These are phyloP conservation scores for Timema cristinae DNA, from an alignment of 2,888 invertebrate species.

Conservation along the genomic window DNA sequence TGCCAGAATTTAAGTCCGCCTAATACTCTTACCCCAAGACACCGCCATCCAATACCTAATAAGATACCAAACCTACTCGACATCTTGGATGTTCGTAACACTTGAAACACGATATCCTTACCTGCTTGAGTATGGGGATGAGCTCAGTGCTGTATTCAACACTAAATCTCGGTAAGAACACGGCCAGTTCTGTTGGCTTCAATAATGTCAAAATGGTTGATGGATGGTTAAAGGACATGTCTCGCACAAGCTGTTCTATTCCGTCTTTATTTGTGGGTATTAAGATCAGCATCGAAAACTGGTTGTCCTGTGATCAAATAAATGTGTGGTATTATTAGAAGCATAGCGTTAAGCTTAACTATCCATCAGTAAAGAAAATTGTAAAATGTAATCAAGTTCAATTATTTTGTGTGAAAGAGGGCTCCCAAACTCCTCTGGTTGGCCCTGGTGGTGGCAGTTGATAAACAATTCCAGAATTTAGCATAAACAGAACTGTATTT, in stretches of 20 bases:
- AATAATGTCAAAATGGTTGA: conserved; percentile 48
- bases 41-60: no score
- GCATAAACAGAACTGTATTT: not conserved
- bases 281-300: conserved; percentile 59
- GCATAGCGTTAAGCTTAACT: no score
- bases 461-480: not conserved
- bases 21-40: no score
- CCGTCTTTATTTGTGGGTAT: conserved; percentile 54
- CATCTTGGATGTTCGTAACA: no score
- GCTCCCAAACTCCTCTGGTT: no score
- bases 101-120: conserved; percentile 24
- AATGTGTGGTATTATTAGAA: not conserved
- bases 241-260: conserved; percentile 49
- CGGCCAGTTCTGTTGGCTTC: conserved; percentile 49
- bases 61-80: no score
- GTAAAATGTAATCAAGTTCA: no score
- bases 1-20: no score
- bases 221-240: conserved; percentile 55
- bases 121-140: conserved; percentile 38
- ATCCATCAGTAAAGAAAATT: no score
- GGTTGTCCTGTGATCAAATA: conserved; percentile 49
- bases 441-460: no score
- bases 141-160: conserved; percentile 56
- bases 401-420: no score
- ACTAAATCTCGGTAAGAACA: conserved; percentile 58